Percentiles rank a stretch among this genome's conserved stretches.
Conservation (phyloP, 2,113 vertebrate species). For the Pan paniscus region DNA sequence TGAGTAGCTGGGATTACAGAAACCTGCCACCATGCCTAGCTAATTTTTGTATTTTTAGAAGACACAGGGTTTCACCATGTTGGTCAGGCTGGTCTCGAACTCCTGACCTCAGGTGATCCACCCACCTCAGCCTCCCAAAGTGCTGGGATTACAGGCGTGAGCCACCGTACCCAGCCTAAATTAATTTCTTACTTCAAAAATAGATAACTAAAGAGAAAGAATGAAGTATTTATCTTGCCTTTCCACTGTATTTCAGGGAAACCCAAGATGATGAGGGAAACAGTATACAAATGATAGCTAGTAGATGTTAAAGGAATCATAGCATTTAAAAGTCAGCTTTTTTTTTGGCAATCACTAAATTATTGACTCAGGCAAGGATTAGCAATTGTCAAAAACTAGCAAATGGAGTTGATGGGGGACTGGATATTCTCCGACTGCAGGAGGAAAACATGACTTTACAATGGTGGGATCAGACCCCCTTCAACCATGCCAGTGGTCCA, state of each 20-base stretch:
- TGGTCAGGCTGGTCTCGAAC: too few species aligned
- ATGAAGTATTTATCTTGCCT: background rate
- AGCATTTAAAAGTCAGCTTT: conserved; percentile 4
- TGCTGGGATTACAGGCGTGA: too few species aligned
- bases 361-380: background rate
- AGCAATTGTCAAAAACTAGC: conserved; percentile 9
- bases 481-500: background rate
- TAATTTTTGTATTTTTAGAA: too few species aligned
- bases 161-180: background rate
- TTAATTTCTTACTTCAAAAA: conserved; percentile 46
- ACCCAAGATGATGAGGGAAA: background rate
- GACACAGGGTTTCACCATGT: too few species aligned
- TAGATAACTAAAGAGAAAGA: conserved; percentile 2
- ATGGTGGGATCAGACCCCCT: background rate
- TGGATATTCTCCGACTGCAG: background rate
- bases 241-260: conserved; percentile 46
- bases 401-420: background rate
- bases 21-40: too few species aligned
- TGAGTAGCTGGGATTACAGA: too few species aligned
- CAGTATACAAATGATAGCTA: background rate
- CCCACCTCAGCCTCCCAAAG: too few species aligned
- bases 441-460: background rate
- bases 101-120: too few species aligned
- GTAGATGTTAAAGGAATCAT: background rate
- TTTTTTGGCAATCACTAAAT: conserved; percentile 45